Evolutionary conservation across 1,140 invertebrate genomes (phyloP).

Genomic region (Dinoponera quadriceps): DNA sequence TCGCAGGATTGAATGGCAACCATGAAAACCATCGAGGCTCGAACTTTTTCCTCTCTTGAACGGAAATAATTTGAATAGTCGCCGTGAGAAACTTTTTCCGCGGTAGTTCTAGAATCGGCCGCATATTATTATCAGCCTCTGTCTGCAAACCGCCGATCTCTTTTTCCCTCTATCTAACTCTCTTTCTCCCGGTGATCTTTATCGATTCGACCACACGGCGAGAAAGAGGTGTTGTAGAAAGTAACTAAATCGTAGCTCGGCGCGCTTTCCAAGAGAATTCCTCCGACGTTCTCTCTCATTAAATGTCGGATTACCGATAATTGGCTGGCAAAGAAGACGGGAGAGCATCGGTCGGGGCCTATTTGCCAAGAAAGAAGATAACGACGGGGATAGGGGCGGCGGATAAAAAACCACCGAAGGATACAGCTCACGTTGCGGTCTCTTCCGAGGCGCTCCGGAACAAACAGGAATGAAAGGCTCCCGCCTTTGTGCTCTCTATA

Average conservation of each 20-base stretch:
- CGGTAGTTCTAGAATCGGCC: constrained; percentile 54
- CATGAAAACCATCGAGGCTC: constrained; percentile 41
- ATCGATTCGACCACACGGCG: constrained; percentile 45
- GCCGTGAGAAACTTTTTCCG: constrained; percentile 70
- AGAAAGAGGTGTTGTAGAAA: constrained; percentile 18
- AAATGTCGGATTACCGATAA: constrained; percentile 64
- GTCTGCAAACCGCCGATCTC: constrained; percentile 42
- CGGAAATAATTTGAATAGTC: constrained; percentile 73
- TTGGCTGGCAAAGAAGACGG: constrained; percentile 56
- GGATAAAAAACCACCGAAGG: constrained; percentile 62
- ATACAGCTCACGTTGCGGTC: constrained; percentile 80
- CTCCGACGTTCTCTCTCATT: constrained; percentile 67
- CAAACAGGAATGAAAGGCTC: constrained; percentile 81
- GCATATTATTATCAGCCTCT: constrained; percentile 72
- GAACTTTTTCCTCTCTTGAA: constrained; percentile 57
- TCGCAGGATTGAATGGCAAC: constrained; percentile 45
- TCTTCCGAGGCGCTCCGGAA: constrained; percentile 78
- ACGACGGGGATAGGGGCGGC: not conserved
- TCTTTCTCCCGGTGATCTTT: constrained; percentile 39
- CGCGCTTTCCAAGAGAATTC: constrained; percentile 31
- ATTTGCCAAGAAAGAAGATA: constrained; percentile 51
- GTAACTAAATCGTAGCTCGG: constrained; percentile 32
- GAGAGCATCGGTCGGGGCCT: constrained; percentile 17
- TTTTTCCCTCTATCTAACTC: constrained; percentile 17
- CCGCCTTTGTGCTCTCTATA: constrained; percentile 78